Percentiles rank a stretch among this genome's conserved stretches.
Evolutionary conservation across 2,797 vertebrate genomes (phyloP).

Genomic region (Gallinago stenura): DNA sequence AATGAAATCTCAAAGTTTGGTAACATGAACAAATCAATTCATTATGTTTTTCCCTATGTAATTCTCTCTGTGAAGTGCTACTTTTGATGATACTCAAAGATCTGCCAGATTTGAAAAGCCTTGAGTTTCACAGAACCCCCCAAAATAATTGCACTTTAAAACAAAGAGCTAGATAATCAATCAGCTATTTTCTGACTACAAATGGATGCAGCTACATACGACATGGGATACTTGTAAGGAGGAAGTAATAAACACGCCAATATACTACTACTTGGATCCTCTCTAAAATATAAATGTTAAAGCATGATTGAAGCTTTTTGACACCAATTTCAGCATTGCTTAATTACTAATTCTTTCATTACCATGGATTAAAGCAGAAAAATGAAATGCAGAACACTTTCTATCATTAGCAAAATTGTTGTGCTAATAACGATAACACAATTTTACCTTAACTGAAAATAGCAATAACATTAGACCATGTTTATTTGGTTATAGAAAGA

Average conservation of each 20-base stretch:
- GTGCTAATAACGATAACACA: background rate
- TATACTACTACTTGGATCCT: background rate
- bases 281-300: background rate
- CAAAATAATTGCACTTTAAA: background rate
- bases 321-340: background rate
- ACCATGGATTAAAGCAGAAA: background rate
- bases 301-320: background rate
- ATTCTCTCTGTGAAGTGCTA: rapidly evolving
- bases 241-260: background rate
- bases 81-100: background rate
- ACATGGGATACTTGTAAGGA: background rate
- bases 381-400: background rate
- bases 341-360: conserved; percentile 16
- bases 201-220: background rate
- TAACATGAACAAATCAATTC: background rate
- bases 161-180: background rate
- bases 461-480: background rate
- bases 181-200: background rate
- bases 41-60: background rate
- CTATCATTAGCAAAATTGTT: background rate
- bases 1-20: background rate
- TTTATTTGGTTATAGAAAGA: background rate
- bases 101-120: background rate
- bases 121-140: background rate
- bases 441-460: background rate